These are phyloP conservation scores for Cyanoramphus novaezelandiae DNA, from an alignment of 2,113 vertebrate species.

Conservation along the genomic window DNA sequence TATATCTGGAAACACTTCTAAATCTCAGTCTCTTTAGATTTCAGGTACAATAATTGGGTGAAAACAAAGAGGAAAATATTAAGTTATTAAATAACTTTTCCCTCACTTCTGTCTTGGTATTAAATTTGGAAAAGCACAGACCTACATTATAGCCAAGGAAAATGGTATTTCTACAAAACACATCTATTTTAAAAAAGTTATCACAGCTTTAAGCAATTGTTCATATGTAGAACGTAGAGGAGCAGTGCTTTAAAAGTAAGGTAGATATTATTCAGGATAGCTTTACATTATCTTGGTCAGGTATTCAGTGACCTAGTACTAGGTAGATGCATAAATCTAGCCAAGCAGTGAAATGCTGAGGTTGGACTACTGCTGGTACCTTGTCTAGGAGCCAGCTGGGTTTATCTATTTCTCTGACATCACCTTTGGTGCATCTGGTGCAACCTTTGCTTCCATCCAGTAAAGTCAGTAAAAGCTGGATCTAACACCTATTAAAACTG, in stretches of 20 bases:
- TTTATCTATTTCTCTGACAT: neutral
- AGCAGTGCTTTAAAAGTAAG: neutral
- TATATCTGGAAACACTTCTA: neutral
- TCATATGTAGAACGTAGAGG: rapidly evolving
- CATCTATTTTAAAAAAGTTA: neutral
- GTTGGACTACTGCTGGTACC: neutral
- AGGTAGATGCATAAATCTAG: neutral
- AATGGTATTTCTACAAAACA: neutral
- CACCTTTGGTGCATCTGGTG: neutral
- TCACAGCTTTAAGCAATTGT: neutral
- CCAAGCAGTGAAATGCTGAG: neutral
- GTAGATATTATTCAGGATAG: neutral
- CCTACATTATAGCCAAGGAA: neutral
- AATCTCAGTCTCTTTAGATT: neutral
- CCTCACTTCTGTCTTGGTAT: neutral
- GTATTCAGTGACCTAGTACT: neutral
- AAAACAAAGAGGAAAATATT: neutral
- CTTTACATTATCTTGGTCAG: neutral
- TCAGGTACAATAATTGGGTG: neutral
- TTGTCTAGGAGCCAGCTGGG: neutral
- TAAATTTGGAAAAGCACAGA: neutral
- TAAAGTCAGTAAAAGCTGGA: neutral
- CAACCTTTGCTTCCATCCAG: neutral
- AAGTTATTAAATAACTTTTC: neutral
- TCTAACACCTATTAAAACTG: neutral